Conservation (phyloP, 2,113 vertebrate species). For the Pungitius pungitius region DNA sequence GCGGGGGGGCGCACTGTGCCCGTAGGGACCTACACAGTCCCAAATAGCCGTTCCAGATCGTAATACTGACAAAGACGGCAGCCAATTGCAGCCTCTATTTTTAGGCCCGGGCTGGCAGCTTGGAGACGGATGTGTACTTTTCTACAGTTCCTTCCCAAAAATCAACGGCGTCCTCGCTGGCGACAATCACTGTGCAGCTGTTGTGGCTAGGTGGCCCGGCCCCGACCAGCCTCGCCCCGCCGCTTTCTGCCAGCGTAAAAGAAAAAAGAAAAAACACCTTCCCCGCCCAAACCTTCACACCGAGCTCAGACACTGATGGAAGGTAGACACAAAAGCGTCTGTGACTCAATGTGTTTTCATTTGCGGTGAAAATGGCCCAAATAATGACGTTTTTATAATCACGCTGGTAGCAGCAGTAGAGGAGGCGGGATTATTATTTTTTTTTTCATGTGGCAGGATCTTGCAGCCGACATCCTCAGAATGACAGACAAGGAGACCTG, state of each 20-base stretch:
- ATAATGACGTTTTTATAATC: conserved; percentile 63
- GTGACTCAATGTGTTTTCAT: conserved; percentile 53
- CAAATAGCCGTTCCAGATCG: conserved; percentile 70
- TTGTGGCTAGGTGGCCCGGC: conserved; percentile 76
- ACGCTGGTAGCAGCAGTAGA: conserved; percentile 37
- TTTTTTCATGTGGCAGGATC: conserved; percentile 70
- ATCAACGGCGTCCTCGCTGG: conserved; percentile 76
- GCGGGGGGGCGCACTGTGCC: conserved; percentile 23
- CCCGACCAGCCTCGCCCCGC: conserved; percentile 62
- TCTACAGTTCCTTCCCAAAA: conserved; percentile 85
- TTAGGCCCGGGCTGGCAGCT: conserved; percentile 72
- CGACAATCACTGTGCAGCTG: conserved; percentile 78
- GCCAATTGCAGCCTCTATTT: conserved; percentile 78
- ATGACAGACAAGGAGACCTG: conserved; percentile 45
- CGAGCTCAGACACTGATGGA: conserved; percentile 63
- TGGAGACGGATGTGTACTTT: conserved; percentile 81
- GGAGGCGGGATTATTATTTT: conserved; percentile 7
- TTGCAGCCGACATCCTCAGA: conserved; percentile 36
- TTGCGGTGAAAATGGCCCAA: conserved; percentile 42
- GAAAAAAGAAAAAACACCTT: conserved; percentile 34
- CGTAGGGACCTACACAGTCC: conserved; percentile 21
- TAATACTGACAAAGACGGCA: conserved; percentile 72
- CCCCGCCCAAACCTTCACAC: conserved; percentile 63
- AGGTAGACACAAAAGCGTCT: conserved; percentile 60
- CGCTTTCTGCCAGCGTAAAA: conserved; percentile 57